Evolutionary conservation across 2,113 vertebrate genomes (phyloP).

Genomic region (Nestor notabilis): DNA sequence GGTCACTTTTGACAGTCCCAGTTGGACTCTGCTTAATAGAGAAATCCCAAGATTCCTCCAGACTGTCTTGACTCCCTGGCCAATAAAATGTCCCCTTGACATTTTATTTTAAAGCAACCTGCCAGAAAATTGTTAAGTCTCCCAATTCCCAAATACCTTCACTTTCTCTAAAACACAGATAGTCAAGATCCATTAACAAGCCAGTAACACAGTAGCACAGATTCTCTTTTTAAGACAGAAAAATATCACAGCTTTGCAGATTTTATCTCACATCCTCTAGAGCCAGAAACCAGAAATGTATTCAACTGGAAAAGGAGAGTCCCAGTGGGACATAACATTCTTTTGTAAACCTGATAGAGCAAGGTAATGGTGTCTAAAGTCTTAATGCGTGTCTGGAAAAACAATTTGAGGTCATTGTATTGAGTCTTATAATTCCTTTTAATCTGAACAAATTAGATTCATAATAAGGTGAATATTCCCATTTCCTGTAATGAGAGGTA

Average conservation of each 20-base stretch:
- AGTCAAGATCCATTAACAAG: neutral
- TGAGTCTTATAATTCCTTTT: neutral
- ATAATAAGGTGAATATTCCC: neutral
- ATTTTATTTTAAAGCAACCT: neutral
- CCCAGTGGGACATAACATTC: neutral
- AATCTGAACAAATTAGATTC: neutral
- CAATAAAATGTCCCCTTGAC: no score
- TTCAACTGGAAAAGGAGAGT: neutral
- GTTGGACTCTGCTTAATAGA: neutral
- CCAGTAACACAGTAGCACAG: neutral
- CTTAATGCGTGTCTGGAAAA: neutral
- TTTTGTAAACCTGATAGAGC: neutral
- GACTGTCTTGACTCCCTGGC: neutral
- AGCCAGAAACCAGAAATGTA: neutral
- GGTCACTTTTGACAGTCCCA: neutral
- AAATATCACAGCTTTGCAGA: neutral
- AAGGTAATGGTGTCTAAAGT: neutral
- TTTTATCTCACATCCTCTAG: neutral
- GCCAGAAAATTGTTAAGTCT: neutral
- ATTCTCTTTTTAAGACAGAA: neutral
- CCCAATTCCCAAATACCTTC: neutral
- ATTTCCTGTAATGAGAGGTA: neutral
- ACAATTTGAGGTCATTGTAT: neutral
- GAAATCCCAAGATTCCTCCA: neutral
- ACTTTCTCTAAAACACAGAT: neutral